phyloP scores from a whole-genome alignment of 2,113 vertebrate species.

The Probosciger aterrimus region DNA sequence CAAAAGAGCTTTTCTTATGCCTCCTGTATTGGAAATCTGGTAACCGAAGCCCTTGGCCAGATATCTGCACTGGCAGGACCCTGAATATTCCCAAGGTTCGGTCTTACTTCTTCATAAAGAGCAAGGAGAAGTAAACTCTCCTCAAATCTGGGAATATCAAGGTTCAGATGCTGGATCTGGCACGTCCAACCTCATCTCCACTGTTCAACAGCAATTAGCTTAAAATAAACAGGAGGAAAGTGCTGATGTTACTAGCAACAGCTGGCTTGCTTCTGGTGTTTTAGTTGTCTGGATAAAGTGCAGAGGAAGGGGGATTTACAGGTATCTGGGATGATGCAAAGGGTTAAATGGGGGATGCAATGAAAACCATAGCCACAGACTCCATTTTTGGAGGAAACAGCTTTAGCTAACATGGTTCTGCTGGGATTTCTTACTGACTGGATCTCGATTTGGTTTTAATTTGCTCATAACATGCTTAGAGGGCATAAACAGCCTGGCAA shows the following conservation, averaged over 20 bases:
- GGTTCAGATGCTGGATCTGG: neutral
- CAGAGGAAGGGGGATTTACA: neutral
- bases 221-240: neutral
- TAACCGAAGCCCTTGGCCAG: neutral
- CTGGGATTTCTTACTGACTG: neutral
- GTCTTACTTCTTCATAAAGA: neutral
- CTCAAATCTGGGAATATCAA: neutral
- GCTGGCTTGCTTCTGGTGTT: neutral
- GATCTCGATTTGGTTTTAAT: neutral
- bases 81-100: neutral
- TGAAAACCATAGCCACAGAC: neutral
- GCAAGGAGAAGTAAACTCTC: neutral
- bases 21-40: neutral
- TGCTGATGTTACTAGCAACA: neutral
- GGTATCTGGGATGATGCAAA: neutral
- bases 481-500: neutral
- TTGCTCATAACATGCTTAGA: neutral
- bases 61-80: neutral
- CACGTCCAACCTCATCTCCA: fast-evolving
- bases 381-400: neutral
- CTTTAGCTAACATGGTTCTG: neutral
- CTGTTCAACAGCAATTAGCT: neutral
- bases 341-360: neutral
- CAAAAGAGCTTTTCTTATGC: neutral
- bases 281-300: neutral